Percentiles rank a stretch among this genome's conserved stretches.
Evolutionary conservation across 1,140 invertebrate species (phyloP).

Genomic region (Trypoxylus dichotomus): DNA sequence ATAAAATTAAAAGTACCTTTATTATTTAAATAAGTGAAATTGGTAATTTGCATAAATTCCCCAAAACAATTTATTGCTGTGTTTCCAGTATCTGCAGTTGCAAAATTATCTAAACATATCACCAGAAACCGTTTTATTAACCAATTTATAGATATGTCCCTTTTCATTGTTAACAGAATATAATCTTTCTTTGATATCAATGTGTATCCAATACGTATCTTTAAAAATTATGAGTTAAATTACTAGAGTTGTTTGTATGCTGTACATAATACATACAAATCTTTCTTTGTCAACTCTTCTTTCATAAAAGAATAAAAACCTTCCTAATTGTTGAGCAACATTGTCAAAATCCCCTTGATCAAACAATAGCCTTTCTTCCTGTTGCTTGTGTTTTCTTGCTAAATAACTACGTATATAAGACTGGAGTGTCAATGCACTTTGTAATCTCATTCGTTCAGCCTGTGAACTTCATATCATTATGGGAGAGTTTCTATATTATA

Average conservation of each 20-base stretch:
- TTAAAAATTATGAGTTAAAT: conserved; percentile 41
- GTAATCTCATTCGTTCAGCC: conserved; percentile 67
- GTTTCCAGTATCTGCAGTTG: conserved; percentile 42
- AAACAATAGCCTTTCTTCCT: conserved; percentile 67
- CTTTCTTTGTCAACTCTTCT: conserved; percentile 66
- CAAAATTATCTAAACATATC: conserved; percentile 57
- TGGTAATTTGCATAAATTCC: conserved; percentile 34
- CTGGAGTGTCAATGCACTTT: conserved; percentile 76
- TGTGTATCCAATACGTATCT: conserved; percentile 63
- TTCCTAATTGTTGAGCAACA: conserved; percentile 61
- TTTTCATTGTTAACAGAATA: conserved; percentile 54
- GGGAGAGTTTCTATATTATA: conserved; percentile 21
- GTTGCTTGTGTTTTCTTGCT: conserved; percentile 67
- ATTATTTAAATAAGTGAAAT: conserved; percentile 28
- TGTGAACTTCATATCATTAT: conserved; percentile 47
- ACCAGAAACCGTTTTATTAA: conserved; percentile 66
- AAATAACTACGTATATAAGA: conserved; percentile 77
- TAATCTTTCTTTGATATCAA: conserved; percentile 62
- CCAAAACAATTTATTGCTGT: conserved; percentile 40
- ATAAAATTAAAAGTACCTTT: conserved; percentile 16
- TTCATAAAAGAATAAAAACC: conserved; percentile 78
- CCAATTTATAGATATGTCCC: conserved; percentile 56
- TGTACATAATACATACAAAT: conserved; percentile 61
- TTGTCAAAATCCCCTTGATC: conserved; percentile 61
- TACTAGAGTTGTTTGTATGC: conserved; percentile 23